Percentiles rank a stretch among this genome's conserved stretches.
These are phyloP conservation scores for Rhyacophila brunnea DNA, from an alignment of 1,140 invertebrate genomes.

Conservation along the genomic window DNA sequence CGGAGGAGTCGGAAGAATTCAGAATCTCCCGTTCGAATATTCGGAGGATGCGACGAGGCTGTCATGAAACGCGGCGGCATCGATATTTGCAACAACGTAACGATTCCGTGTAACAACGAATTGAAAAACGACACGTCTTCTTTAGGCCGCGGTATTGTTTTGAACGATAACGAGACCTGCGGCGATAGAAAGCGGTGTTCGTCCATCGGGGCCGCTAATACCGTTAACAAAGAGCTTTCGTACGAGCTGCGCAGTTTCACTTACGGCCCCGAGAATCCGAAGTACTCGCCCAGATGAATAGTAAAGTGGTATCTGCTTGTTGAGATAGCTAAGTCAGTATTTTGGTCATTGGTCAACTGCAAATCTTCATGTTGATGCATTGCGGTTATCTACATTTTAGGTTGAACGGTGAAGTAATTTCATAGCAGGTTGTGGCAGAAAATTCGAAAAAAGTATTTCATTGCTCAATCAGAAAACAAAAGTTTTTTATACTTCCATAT, in stretches of 20 bases:
- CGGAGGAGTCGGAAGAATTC: constrained; percentile 6
- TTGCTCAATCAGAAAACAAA: too few relatives aligned
- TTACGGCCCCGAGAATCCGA: constrained; percentile 52
- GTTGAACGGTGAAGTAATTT: too few relatives aligned
- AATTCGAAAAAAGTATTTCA: too few relatives aligned
- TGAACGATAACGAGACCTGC: not conserved
- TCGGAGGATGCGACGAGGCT: constrained; percentile 30
- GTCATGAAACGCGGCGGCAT: constrained; percentile 29
- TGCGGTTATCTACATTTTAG: too few relatives aligned
- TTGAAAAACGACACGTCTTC: not conserved
- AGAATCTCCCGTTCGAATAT: constrained; percentile 12
- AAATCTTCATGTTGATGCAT: too few relatives aligned
- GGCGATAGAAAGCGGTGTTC: not conserved
- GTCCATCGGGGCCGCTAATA: not conserved
- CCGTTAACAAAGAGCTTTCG: constrained; percentile 41
- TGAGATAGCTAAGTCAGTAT: too few relatives aligned
- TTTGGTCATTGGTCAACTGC: too few relatives aligned
- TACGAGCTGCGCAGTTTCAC: constrained; percentile 53
- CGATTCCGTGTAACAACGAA: constrained; percentile 33
- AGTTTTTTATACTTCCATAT: too few relatives aligned
- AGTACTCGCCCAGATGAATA: constrained; percentile 47
- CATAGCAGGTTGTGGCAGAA: too few relatives aligned
- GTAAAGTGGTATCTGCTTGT: too few relatives aligned
- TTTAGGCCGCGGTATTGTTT: not conserved
- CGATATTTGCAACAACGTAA: too few relatives aligned